A percentile compares a stretch with the other conserved stretches of the same genome.
These are phyloP conservation scores for Chrysolina americana DNA, from an alignment of 2,888 invertebrate species.

Conservation along the genomic window DNA sequence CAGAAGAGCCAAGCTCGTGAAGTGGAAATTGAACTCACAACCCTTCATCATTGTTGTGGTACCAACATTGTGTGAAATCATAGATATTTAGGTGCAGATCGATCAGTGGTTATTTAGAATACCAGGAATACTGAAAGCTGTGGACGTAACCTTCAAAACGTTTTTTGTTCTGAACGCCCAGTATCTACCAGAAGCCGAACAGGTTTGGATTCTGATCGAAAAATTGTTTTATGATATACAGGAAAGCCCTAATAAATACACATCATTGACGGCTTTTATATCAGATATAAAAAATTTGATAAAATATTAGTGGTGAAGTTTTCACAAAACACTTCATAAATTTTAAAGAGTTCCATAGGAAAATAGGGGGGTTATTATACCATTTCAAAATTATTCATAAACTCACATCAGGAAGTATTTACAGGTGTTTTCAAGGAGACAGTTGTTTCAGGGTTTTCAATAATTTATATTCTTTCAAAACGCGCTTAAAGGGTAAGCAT, in stretches of 20 bases:
- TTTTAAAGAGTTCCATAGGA: too few relatives aligned
- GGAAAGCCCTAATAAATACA: slow-evolving; percentile 13
- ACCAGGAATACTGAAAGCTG: slow-evolving; percentile 13
- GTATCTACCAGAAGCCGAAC: slow-evolving; percentile 8
- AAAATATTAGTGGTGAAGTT: too few relatives aligned
- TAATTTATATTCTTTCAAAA: too few relatives aligned
- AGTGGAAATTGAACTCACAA: neutral
- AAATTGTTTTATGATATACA: slow-evolving; percentile 4
- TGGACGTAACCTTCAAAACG: slow-evolving; percentile 13
- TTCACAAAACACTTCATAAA: too few relatives aligned
- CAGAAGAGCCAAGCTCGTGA: slow-evolving; percentile 9
- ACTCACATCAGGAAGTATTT: slow-evolving; percentile 8
- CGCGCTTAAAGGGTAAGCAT: too few relatives aligned
- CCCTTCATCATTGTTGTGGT: slow-evolving; percentile 7
- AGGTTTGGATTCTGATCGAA: slow-evolving; percentile 21
- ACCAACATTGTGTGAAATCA: slow-evolving; percentile 10
- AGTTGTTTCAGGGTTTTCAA: too few relatives aligned
- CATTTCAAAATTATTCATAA: slow-evolving; percentile 15
- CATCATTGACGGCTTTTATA: neutral
- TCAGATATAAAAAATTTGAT: too few relatives aligned
- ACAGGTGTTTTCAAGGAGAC: neutral
- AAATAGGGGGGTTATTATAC: too few relatives aligned
- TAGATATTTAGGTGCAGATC: slow-evolving; percentile 8
- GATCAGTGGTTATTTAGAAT: neutral
- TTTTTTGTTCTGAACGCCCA: slow-evolving; percentile 15